Conservation (phyloP, 2,113 vertebrate species). For the Mixornis gularis region DNA sequence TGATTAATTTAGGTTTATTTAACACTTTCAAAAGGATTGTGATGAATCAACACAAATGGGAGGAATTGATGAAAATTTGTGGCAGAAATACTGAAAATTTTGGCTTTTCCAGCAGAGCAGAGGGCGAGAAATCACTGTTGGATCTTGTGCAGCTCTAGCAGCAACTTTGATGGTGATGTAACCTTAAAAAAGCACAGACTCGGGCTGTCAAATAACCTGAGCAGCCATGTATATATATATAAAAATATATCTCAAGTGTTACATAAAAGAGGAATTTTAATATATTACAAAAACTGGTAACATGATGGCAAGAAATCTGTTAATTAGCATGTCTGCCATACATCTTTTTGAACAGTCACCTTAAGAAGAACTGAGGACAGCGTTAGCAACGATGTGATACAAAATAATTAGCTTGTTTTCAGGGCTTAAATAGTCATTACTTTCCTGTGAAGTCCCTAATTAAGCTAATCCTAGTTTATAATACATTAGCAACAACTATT, state of each 20-base stretch:
- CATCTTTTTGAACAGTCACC: slow-evolving; percentile 9
- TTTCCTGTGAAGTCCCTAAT: slow-evolving; percentile 62
- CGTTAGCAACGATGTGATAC: slow-evolving; percentile 16
- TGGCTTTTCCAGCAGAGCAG: not conserved
- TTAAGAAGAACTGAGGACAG: not conserved
- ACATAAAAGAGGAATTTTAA: slow-evolving; percentile 4
- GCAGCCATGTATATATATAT: not conserved
- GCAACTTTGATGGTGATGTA: not conserved
- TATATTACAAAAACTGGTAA: not conserved
- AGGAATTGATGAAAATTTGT: not conserved
- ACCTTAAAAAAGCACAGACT: not conserved
- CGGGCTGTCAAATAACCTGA: not conserved
- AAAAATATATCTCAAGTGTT: not conserved
- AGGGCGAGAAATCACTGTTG: not conserved
- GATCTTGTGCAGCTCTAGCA: not conserved
- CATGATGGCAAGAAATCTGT: not conserved
- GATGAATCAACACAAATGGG: not conserved
- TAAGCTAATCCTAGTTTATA: slow-evolving; percentile 61
- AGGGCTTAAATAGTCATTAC: slow-evolving; percentile 60
- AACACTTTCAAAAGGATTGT: not conserved
- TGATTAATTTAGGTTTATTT: not conserved
- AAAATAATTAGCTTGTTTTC: slow-evolving; percentile 66
- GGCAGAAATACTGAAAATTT: not conserved
- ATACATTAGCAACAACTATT: slow-evolving; percentile 49
- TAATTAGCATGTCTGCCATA: slow-evolving; percentile 15